These are phyloP conservation scores for Lamproptera curius DNA, from an alignment of 2,888 invertebrate species.

Conservation along the genomic window DNA sequence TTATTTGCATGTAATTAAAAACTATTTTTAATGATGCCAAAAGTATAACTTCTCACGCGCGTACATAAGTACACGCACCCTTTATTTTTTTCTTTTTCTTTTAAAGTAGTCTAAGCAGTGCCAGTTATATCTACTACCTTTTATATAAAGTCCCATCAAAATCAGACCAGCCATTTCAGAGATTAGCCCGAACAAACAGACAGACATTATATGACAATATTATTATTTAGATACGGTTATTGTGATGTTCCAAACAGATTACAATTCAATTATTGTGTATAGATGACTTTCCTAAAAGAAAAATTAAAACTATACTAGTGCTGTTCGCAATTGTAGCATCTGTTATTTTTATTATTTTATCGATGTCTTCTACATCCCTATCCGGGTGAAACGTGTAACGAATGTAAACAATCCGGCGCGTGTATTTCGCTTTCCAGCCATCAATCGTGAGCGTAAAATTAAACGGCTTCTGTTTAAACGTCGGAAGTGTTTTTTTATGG, in stretches of 20 bases:
- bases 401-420: neutral
- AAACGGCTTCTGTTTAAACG: neutral
- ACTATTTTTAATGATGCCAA: too few relatives aligned
- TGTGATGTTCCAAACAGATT: too few relatives aligned
- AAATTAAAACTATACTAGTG: neutral
- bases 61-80: too few relatives aligned
- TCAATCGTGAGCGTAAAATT: neutral
- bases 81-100: too few relatives aligned
- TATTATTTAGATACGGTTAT: neutral
- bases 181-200: too few relatives aligned
- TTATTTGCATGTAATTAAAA: too few relatives aligned
- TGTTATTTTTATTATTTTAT: neutral
- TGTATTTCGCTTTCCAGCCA: constrained; percentile 2
- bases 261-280: too few relatives aligned
- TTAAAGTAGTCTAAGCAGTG: too few relatives aligned
- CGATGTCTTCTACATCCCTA: neutral
- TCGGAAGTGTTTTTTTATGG: neutral
- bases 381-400: neutral
- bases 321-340: neutral
- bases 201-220: neutral
- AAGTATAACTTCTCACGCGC: too few relatives aligned
- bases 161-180: too few relatives aligned
- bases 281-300: neutral
- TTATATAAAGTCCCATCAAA: too few relatives aligned
- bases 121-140: too few relatives aligned